Conservation (phyloP, 2,888 invertebrate genomes). For the Drosophila infuscata region DNA sequence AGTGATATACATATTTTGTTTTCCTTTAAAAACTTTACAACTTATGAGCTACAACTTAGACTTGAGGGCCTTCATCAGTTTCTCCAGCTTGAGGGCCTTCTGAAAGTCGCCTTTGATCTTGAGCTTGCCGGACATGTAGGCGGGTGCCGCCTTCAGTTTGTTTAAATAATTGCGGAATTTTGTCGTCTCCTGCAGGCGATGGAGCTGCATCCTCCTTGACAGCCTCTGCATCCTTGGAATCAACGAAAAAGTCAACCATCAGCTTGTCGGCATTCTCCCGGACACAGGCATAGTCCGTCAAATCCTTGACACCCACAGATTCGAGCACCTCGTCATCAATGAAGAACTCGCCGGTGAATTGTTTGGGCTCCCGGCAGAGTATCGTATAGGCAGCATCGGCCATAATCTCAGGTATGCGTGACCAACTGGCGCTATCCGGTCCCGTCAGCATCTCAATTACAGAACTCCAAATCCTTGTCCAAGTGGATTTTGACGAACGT, state of each 20-base stretch:
- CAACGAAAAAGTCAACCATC: conserved; percentile 96
- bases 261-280: conserved; percentile 89
- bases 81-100: too few species aligned
- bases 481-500: too few species aligned
- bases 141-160: too few species aligned
- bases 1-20: neutral
- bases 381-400: conserved; percentile 84
- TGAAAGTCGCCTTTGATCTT: too few species aligned
- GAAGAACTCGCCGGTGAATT: conserved; percentile 94
- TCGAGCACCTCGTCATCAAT: conserved; percentile 95
- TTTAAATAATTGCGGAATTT: too few species aligned
- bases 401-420: conserved; percentile 84
- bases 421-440: conserved; percentile 79
- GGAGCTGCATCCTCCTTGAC: too few species aligned
- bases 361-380: conserved; percentile 89
- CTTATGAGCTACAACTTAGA: too few species aligned
- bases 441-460: conserved; percentile 95
- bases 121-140: too few species aligned
- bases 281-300: conserved; percentile 93
- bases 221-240: conserved; percentile 60
- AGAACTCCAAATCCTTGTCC: too few species aligned
- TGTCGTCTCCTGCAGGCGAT: too few species aligned
- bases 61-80: too few species aligned
- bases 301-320: conserved; percentile 92
- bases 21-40: too few species aligned